Base-by-base conservation (phyloP, 2,888 invertebrate species). In the Nymphalis c-album region DNA sequence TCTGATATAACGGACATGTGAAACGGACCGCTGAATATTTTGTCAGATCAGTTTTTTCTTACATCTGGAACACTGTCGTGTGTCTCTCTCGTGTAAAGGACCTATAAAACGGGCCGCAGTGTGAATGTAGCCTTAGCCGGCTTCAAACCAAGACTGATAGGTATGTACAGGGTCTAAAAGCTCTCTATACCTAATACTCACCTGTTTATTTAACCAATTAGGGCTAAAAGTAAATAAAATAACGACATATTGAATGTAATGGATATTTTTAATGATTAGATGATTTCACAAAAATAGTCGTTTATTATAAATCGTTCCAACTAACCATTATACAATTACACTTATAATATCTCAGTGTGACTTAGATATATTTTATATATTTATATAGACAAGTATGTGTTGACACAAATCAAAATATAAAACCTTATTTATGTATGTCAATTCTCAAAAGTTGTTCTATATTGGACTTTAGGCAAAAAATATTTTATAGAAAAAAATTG, bases 241-340 rank as follows among this genome's bases (percentile, higher is more conserved):
- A 78, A 78, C 76, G 68, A 57, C 40, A 65, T 65, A 70, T 75
- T 61, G 80, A 84, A 84, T 86, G 83, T 80, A 87, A 88, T 86
- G 83, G 81, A 51, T 50, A 50, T 55, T 85, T 86, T 84, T 87
- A 86, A 85, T 88, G 87, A 87, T 84, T 85, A 84, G 85, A 85
- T 85, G 84, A 85, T 80, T 81, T 86, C 88, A 88, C 85, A 88
- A 88, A 80, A 80, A 80, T 80, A 80, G 70, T 76, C 73, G 64
- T 75, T 74, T 75, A 64, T 75, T 72, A 73, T 70, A 71, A 71
- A 71, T 62, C 58, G 45, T 67, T 70, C 47, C 66, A 66, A 64
- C 69, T 68, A 67, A 67, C 69, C 64, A 60, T 60, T 20, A 53
- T 48, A 61, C 40, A 50, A 18, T 13, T 57, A 40, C 60, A 55